These are phyloP conservation scores for Odontomachus brunneus DNA, from an alignment of 1,140 invertebrate species.

Conservation along the genomic window DNA sequence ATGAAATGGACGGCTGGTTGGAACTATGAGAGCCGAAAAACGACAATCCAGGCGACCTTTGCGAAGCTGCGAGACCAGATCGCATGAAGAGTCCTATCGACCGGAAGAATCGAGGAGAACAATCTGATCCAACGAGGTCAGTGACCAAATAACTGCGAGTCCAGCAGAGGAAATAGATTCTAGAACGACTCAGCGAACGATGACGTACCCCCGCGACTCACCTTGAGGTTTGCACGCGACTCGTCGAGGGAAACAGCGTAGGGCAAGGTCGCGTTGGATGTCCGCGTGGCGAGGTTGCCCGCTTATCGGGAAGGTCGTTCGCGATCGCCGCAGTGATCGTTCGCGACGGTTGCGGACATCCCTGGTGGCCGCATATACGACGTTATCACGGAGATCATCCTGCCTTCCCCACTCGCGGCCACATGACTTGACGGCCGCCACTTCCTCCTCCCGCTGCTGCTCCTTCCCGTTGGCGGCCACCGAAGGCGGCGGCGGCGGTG, in stretches of 20 bases:
- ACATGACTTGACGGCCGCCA: constrained; percentile 68
- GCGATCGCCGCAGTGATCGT: constrained; percentile 17
- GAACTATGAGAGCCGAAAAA: constrained; percentile 19
- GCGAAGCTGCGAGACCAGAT: background rate
- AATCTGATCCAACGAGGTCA: background rate
- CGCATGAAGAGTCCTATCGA: background rate
- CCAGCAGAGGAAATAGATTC: background rate
- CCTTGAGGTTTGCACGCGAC: background rate
- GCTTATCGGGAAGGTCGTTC: constrained; percentile 42
- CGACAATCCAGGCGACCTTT: background rate
- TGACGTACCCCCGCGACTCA: background rate
- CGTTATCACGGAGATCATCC: constrained; percentile 46
- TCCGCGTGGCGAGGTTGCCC: constrained; percentile 32
- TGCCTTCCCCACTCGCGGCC: constrained; percentile 58
- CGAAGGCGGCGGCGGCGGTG: constrained; percentile 66
- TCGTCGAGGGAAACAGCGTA: background rate
- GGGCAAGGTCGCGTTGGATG: constrained; percentile 46
- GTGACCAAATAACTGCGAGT: no score
- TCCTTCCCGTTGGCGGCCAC: constrained; percentile 66
- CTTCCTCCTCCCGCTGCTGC: constrained; percentile 60
- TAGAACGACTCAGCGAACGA: background rate
- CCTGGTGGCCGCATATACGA: background rate
- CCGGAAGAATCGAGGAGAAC: background rate
- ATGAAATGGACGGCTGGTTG: background rate
- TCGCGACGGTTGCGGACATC: background rate